Conservation (phyloP, 2,113 vertebrate genomes). For the Dendropsophus ebraccatus region DNA sequence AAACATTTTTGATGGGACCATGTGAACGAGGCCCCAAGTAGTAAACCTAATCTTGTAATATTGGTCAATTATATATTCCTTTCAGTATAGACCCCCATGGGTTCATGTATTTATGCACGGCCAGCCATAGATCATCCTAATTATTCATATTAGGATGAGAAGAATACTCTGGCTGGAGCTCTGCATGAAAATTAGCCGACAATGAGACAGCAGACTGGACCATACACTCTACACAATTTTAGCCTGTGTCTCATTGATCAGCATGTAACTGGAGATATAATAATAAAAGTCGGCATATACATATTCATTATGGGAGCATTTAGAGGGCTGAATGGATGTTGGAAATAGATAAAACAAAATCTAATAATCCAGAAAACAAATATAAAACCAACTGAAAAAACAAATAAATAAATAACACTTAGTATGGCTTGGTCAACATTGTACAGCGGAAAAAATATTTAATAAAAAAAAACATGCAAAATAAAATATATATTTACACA, state of each 20-base stretch:
- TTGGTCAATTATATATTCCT: neutral
- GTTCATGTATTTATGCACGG: neutral
- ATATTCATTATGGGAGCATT: neutral
- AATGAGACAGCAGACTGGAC: neutral
- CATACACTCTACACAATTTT: neutral
- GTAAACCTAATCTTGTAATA: neutral
- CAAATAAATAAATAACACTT: no score
- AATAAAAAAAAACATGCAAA: no score
- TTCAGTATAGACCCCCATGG: neutral
- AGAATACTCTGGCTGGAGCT: conserved; percentile 2
- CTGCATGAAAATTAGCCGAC: conserved; percentile 1
- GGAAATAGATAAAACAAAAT: neutral
- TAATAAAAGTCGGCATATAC: neutral
- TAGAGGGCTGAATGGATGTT: neutral
- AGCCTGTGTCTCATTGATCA: neutral
- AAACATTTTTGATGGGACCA: no score
- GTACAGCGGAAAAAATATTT: no score
- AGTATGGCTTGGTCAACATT: no score
- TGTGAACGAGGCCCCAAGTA: neutral
- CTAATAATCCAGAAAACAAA: neutral
- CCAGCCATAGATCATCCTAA: conserved; percentile 1
- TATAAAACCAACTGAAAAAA: neutral
- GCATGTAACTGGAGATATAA: neutral
- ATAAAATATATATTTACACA: no score
- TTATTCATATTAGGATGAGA: conserved; percentile 3